phyloP scores from a whole-genome alignment of 2,888 invertebrate species.

The Phasia obesa region DNA sequence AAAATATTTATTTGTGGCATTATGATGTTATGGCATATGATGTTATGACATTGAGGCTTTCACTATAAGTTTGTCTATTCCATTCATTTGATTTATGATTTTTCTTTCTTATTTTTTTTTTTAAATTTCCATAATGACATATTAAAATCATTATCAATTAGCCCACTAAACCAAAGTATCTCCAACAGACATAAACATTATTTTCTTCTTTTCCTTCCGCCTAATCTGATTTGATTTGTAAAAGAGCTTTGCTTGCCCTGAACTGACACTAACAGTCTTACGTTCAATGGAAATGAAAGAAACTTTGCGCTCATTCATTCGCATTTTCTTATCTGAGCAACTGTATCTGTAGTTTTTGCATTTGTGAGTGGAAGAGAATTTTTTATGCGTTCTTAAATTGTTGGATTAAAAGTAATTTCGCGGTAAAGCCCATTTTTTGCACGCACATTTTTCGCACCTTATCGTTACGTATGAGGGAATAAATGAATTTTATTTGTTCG shows the following conservation, averaged over 20 bases:
- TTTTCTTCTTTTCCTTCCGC: background rate
- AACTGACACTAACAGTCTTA: slow-evolving; percentile 50
- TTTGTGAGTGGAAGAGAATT: slow-evolving; percentile 18
- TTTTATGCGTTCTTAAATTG: slow-evolving; percentile 73
- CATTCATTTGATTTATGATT: too few species aligned
- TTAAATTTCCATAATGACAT: too few species aligned
- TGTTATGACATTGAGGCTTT: too few species aligned
- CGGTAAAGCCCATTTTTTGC: slow-evolving; percentile 80
- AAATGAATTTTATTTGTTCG: slow-evolving; percentile 1
- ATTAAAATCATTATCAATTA: background rate
- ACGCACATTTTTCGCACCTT: slow-evolving; percentile 76
- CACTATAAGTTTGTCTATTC: too few species aligned
- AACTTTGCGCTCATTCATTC: slow-evolving; percentile 43
- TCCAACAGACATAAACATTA: background rate
- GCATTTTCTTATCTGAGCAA: slow-evolving; percentile 55
- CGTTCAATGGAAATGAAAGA: background rate
- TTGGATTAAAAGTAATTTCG: slow-evolving; percentile 79
- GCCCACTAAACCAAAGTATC: background rate
- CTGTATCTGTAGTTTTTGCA: slow-evolving; percentile 37
- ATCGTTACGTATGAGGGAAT: slow-evolving; percentile 1
- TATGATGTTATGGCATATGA: too few species aligned
- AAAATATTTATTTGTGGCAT: too few species aligned
- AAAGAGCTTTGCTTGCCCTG: slow-evolving; percentile 56
- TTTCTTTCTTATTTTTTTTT: too few species aligned
- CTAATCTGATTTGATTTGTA: slow-evolving; percentile 60